Base-by-base conservation (phyloP, 35 echinoderm and acorn worm genomes). In the Anneissia japonica region DNA sequence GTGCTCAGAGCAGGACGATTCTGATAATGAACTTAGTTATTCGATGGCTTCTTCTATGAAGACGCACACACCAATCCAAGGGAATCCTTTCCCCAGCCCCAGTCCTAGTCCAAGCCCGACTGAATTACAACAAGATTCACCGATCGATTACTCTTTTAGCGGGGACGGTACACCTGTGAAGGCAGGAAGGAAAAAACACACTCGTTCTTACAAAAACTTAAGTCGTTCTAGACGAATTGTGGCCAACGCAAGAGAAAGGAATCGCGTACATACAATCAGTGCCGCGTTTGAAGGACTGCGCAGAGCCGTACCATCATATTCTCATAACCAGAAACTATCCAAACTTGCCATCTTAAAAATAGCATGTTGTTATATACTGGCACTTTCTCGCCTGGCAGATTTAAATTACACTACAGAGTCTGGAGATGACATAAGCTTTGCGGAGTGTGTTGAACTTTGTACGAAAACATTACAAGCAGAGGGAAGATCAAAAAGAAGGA, bases 281-380 rank as follows among this genome's bases (percentile, higher is more conserved):
- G 92, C 96, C 5, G 96, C 96, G 36, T 99, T 99, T 74, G 96
- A 99, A 74, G 96, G 96, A 14, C 91, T 99, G 17, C 89, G 96
- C 21, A 74, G 92, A n/a, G 96, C 96, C 28, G 96, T 99, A 17
- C 96, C 96, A n/a, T 99, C 92, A 29, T 99, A 99, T 83, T 99
- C 96, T 6, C 96, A 99, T 83, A 99, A 99, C 75, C 96, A 99
- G 73, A 99, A 99, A 87, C 87, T 99, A 3, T 99, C 96, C 0
- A 99, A 99, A 79, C 76, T 99, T 14, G 96, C 96, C 36, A 99
- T 99, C 34, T 83, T 99, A 83, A 72, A 92, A 40, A 99, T 99
- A 41, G 96, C 96, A 4, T 99, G 96, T 84, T 94, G 96, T 82
- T 99, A 99, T 77, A 99, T 99, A 34, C 56, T 99, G 72, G 96